A percentile compares a stretch with the other conserved stretches of the same genome.
Conservation (phyloP, 1,140 invertebrate species). For the Venustaconcha ellipsiformis region DNA sequence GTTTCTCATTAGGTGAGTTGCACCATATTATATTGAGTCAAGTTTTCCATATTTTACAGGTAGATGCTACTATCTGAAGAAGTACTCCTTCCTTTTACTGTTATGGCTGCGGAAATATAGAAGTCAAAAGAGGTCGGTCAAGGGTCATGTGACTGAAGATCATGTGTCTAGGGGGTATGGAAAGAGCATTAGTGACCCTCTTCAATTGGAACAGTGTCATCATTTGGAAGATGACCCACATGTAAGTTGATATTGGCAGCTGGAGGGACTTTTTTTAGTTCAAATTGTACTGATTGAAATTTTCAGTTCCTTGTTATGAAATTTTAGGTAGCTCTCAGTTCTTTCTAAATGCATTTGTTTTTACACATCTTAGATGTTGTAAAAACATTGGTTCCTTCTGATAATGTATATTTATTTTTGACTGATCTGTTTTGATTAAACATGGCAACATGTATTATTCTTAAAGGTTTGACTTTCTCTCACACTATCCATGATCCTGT, state of each 20-base stretch:
- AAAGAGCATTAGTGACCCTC: constrained; percentile 6
- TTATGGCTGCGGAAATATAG: constrained; percentile 1
- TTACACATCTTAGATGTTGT: no score
- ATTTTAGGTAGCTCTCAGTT: no score
- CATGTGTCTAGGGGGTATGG: constrained; percentile 4
- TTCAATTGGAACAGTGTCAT: constrained; percentile 35
- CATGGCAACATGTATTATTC: no score
- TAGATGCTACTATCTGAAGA: constrained; percentile 20
- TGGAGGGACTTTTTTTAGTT: neutral
- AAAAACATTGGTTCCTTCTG: no score
- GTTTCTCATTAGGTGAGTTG: no score
- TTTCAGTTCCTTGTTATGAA: no score
- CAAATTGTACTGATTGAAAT: no score
- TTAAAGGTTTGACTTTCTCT: no score
- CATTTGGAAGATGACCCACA: constrained; percentile 23
- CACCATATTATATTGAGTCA: neutral
- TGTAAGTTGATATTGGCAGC: constrained; percentile 21
- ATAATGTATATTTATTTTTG: no score
- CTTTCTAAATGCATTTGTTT: no score
- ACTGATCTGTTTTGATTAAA: no score
- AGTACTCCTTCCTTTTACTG: constrained; percentile 12
- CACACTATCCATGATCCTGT: no score
- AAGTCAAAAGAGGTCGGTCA: neutral
- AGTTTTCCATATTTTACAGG: constrained; percentile 1
- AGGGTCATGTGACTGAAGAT: neutral